phyloP scores from a whole-genome alignment of 2,888 invertebrate species.

The Apomyelois bistriatella region DNA sequence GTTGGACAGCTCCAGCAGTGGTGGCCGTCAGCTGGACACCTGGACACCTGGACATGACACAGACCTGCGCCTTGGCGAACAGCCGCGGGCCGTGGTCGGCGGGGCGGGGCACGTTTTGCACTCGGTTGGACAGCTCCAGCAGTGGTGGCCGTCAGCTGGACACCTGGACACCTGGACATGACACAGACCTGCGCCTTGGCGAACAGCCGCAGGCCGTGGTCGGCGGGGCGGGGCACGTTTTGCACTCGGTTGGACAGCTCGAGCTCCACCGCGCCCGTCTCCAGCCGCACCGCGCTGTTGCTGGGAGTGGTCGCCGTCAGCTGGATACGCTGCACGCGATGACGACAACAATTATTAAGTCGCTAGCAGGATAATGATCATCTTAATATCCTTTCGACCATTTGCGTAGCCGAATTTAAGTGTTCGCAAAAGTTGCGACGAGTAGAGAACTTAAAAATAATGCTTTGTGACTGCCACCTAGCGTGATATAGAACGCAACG shows the following conservation, averaged over 20 bases:
- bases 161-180: too few relatives aligned
- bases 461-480: too few relatives aligned
- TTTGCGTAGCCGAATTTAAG: too few relatives aligned
- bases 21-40: background rate
- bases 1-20: background rate
- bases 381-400: too few relatives aligned
- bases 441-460: too few relatives aligned
- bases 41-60: background rate
- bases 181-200: slow-evolving; percentile 18
- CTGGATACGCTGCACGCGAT: slow-evolving; percentile 87
- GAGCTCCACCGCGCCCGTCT: slow-evolving; percentile 96
- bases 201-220: slow-evolving; percentile 46
- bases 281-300: slow-evolving; percentile 96
- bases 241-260: slow-evolving; percentile 96
- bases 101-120: slow-evolving; percentile 81
- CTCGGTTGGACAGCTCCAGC: background rate
- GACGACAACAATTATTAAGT: too few relatives aligned
- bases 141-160: background rate
- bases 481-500: too few relatives aligned
- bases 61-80: slow-evolving; percentile 19
- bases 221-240: slow-evolving; percentile 89
- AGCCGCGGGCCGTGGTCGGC: slow-evolving; percentile 75
- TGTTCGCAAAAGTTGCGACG: too few relatives aligned
- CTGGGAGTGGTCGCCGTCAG: slow-evolving; percentile 99
- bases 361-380: too few relatives aligned